phyloP scores from a whole-genome alignment of 2,113 vertebrate genomes.

The Apteryx owenii region DNA sequence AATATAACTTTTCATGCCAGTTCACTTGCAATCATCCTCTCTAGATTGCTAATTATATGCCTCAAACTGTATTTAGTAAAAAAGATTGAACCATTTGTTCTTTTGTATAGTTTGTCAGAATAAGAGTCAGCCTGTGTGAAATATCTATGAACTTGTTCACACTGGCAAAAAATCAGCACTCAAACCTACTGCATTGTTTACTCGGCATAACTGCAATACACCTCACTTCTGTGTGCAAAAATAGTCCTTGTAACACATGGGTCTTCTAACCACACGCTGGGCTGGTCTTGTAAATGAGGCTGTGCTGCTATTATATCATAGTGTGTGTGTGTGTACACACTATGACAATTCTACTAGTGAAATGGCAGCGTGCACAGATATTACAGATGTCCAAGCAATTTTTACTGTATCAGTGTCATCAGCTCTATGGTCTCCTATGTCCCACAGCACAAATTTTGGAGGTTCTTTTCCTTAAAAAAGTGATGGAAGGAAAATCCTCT shows the following conservation, averaged over 20 bases:
- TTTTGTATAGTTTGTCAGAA: slow-evolving; percentile 62
- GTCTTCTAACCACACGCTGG: background rate
- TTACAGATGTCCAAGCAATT: background rate
- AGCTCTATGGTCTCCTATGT: background rate
- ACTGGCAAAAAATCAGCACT: background rate
- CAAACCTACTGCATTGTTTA: background rate
- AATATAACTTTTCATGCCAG: slow-evolving; percentile 66
- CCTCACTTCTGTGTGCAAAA: background rate
- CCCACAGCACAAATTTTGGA: background rate
- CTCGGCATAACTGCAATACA: background rate
- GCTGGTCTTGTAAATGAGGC: background rate
- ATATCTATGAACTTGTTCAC: slow-evolving; percentile 32
- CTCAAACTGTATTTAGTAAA: slow-evolving; percentile 64
- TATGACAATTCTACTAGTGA: background rate
- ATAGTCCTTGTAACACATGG: background rate
- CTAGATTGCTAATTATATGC: slow-evolving; percentile 71
- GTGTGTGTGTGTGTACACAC: background rate
- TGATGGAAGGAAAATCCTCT: background rate
- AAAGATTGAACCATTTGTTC: slow-evolving; percentile 66
- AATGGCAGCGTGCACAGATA: background rate
- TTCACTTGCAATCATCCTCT: slow-evolving; percentile 70
- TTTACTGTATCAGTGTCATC: background rate
- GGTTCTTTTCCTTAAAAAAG: background rate
- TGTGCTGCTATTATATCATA: background rate
- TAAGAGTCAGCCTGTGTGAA: slow-evolving; percentile 29